A percentile compares a stretch with the other conserved stretches of the same genome.
phyloP scores from a whole-genome alignment of 2,113 vertebrate genomes.

The Ahaetulla prasina region DNA sequence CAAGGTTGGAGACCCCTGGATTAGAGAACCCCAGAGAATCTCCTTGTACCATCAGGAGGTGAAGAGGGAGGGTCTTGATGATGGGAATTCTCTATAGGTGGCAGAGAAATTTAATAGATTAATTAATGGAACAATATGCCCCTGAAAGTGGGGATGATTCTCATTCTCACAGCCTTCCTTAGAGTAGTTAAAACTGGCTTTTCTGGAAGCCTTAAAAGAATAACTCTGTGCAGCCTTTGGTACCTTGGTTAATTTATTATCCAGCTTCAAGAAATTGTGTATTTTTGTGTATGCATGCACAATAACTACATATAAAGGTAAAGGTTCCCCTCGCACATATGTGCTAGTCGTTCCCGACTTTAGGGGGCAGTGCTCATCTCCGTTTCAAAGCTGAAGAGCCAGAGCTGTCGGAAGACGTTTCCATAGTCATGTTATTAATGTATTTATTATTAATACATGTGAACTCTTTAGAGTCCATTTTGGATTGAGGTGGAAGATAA shows the following conservation, averaged over 20 bases:
- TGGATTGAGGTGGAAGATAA: neutral
- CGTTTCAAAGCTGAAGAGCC: too few species aligned
- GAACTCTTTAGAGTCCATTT: neutral
- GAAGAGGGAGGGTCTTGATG: neutral
- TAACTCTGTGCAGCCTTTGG: neutral
- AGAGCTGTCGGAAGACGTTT: too few species aligned
- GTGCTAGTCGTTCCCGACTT: too few species aligned
- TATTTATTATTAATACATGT: neutral
- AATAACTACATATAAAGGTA: neutral
- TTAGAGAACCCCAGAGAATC: neutral
- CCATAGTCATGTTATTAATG: neutral
- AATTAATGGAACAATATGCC: neutral
- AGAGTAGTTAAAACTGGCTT: neutral
- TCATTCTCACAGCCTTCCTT: neutral
- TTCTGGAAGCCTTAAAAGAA: neutral
- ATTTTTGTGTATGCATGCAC: neutral
- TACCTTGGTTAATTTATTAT: neutral
- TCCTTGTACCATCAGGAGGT: neutral
- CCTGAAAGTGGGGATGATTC: neutral
- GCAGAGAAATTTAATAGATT: neutral
- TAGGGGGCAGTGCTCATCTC: too few species aligned
- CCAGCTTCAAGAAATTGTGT: neutral
- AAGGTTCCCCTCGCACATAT: too few species aligned
- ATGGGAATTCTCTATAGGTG: neutral
- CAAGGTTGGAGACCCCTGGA: too few species aligned